These are phyloP conservation scores for Drosophila simulans DNA, from an alignment of 1,140 invertebrate genomes.

Conservation along the genomic window DNA sequence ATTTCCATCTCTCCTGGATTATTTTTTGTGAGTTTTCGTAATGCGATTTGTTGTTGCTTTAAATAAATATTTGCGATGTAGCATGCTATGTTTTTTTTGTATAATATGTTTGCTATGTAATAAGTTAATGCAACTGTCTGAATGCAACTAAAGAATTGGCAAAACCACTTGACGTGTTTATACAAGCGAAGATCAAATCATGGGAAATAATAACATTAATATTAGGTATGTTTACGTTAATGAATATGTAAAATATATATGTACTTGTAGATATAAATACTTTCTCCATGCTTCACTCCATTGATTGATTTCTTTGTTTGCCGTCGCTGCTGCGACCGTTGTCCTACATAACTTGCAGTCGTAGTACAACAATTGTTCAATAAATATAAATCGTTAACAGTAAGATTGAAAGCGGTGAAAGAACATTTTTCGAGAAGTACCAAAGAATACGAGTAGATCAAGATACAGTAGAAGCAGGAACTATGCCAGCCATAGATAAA, in stretches of 20 bases:
- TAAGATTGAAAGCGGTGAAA: constrained; percentile 68
- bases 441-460: constrained; percentile 55
- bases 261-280: constrained; percentile 63
- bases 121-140: constrained; percentile 76
- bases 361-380: constrained; percentile 57
- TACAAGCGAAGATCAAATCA: constrained; percentile 30
- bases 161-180: constrained; percentile 39
- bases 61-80: constrained; percentile 72
- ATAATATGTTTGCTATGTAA: constrained; percentile 56
- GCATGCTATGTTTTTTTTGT: constrained; percentile 44
- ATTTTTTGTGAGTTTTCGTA: constrained; percentile 21
- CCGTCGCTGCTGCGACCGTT: constrained; percentile 11
- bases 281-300: constrained; percentile 27
- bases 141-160: constrained; percentile 69
- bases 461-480: constrained; percentile 61
- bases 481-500: constrained; percentile 54
- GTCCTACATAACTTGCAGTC: constrained; percentile 11
- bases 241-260: constrained; percentile 55
- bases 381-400: constrained; percentile 66
- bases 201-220: constrained; percentile 42
- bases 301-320: constrained; percentile 38
- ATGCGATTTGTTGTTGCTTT: constrained; percentile 30
- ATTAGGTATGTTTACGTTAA: constrained; percentile 43
- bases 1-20: constrained; percentile 37
- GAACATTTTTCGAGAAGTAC: constrained; percentile 66